phyloP scores from a whole-genome alignment of 2,888 invertebrate genomes.

The Anoplius nigerrimus region DNA sequence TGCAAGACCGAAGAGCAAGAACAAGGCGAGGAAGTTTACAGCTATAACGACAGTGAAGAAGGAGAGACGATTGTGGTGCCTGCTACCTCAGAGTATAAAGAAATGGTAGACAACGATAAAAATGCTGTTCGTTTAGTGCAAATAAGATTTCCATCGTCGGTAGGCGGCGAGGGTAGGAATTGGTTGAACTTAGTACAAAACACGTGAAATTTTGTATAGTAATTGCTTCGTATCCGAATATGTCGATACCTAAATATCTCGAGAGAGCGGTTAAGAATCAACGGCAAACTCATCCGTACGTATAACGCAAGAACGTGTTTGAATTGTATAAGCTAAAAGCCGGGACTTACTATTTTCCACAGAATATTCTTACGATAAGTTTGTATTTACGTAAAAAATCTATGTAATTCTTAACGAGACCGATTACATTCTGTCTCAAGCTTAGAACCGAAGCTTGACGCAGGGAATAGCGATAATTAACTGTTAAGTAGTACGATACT shows the following conservation, averaged over 20 bases:
- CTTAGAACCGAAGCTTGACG: slow-evolving; percentile 10
- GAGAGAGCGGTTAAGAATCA: too few species aligned
- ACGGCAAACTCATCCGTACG: too few species aligned
- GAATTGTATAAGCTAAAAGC: background rate
- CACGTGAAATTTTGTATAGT: slow-evolving; percentile 46
- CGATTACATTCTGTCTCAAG: slow-evolving; percentile 11
- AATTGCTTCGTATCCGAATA: slow-evolving; percentile 13
- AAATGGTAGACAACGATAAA: slow-evolving; percentile 61
- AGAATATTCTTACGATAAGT: slow-evolving; percentile 16
- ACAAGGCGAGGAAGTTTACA: slow-evolving; percentile 65
- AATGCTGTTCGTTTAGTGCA: slow-evolving; percentile 69
- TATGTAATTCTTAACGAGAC: slow-evolving; percentile 17
- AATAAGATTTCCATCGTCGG: slow-evolving; percentile 67
- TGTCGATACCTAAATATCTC: too few species aligned
- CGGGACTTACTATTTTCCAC: slow-evolving; percentile 1
- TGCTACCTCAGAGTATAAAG: slow-evolving; percentile 64
- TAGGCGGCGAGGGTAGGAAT: slow-evolving; percentile 61
- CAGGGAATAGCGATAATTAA: slow-evolving; percentile 12
- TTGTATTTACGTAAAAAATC: slow-evolving; percentile 18
- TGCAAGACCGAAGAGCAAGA: slow-evolving; percentile 64
- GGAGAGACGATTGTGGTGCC: slow-evolving; percentile 68
- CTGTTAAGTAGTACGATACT: slow-evolving; percentile 17
- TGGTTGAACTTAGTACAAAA: slow-evolving; percentile 71
- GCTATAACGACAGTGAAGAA: slow-evolving; percentile 63
- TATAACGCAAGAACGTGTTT: slow-evolving; percentile 10